Evolutionary conservation across 2,888 invertebrate species (phyloP), one percentile per base, ranked within the genome.

Genomic region (Panopea generosa): DNA sequence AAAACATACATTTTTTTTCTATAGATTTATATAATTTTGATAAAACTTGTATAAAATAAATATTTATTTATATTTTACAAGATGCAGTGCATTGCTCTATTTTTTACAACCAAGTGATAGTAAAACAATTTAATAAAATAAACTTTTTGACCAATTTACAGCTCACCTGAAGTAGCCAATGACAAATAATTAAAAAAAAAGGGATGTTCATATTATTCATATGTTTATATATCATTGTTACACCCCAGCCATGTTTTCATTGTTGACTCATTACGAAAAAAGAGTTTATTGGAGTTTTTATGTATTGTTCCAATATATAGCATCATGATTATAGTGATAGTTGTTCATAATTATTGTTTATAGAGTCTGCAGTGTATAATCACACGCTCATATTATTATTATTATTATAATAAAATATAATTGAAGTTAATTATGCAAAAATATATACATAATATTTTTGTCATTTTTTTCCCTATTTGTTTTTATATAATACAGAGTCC

Each of bases 141-240:
- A n/a, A n/a, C n/a, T n/a, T 47, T 29, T 71, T 71, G 66, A 77
- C 78, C 78, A 77, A 70, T 85, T 60, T 77, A 83, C 86, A 86
- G 80, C 68, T 75, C 76, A 85, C 85, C 79, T 84, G 75, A 83
- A 86, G 85, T 84, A 86, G 85, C 88, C 87, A 86, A 83, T 83
- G 82, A 82, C 50, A 63, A 59, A 56, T 53, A 45, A 65, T 55
- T 52, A 45, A 40, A 60, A 61, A 56, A 40, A 53, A 56, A 69
- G 77, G 77, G 72, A 72, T 59, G 49, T 50, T 63, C 62, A 76
- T 71, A 22, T 52, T 33, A n/a, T 26, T 67, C 59, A 67, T 67
- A 50, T 59, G 22, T 67, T n/a, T 50, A 56, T 49, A 56, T 57
- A 22, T 57, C 45, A 45, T 45, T 45, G 45, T 45, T 45, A 18